Conservation (phyloP, 1,140 invertebrate genomes). For the Drosophila prosaltans region DNA sequence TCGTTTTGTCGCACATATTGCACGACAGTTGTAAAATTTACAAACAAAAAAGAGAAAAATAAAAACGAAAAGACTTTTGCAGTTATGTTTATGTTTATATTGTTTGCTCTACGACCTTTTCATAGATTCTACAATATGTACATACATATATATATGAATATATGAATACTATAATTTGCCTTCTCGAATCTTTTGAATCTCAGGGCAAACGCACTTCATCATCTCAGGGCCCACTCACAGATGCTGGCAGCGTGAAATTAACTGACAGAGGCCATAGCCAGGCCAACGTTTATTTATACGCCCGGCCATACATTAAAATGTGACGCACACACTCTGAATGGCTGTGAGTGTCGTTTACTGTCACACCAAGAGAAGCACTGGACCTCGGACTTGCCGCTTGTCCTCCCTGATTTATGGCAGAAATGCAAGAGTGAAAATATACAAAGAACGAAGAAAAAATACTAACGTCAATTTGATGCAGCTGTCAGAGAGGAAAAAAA, state of each 20-base stretch:
- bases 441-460: constrained; percentile 22
- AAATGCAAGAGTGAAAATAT: constrained; percentile 5
- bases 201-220: constrained; percentile 66
- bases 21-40: constrained; percentile 64
- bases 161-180: constrained; percentile 25
- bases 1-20: constrained; percentile 40
- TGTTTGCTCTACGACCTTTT: constrained; percentile 29
- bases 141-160: neutral
- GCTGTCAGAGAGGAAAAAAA: constrained; percentile 56
- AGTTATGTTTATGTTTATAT: constrained; percentile 31
- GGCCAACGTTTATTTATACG: constrained; percentile 74
- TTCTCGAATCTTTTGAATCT: constrained; percentile 17
- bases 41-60: neutral
- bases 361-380: constrained; percentile 57
- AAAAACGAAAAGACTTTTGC: constrained; percentile 26
- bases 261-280: constrained; percentile 65
- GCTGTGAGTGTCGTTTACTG: constrained; percentile 64
- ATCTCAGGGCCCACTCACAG: constrained; percentile 63
- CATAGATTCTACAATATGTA: constrained; percentile 17
- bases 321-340: constrained; percentile 47
- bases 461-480: constrained; percentile 74
- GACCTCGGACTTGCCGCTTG: constrained; percentile 42
- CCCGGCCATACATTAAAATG: constrained; percentile 72
- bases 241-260: constrained; percentile 79
- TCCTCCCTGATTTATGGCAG: constrained; percentile 43